Evolutionary conservation across 2,113 vertebrate genomes (phyloP).

Genomic region (Albula glossodonta): DNA sequence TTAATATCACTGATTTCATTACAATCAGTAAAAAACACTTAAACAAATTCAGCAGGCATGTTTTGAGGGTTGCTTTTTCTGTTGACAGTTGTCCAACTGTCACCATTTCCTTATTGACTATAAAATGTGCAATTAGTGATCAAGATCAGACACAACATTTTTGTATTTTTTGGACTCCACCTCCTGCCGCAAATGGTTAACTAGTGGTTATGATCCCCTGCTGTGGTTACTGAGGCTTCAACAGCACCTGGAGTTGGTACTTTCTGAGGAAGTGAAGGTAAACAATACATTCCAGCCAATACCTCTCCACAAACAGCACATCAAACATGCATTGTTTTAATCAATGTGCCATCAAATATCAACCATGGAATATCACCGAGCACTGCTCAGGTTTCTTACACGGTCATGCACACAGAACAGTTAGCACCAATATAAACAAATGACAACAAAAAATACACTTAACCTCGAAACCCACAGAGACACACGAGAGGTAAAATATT

Average conservation of each 20-base stretch:
- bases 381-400: neutral
- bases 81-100: neutral
- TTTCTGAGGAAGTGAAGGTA: neutral
- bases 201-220: neutral
- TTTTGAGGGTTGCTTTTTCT: neutral
- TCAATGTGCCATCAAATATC: neutral
- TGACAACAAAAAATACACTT: neutral
- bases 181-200: neutral
- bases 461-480: neutral
- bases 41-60: neutral
- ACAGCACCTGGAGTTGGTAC: neutral
- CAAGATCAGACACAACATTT: neutral
- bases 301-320: neutral
- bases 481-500: neutral
- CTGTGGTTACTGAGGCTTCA: neutral
- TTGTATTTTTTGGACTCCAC: neutral
- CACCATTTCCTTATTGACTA: neutral
- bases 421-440: neutral
- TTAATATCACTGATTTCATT: neutral
- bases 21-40: neutral
- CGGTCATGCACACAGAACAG: neutral
- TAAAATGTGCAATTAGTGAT: neutral
- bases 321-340: slow-evolving; percentile 2
- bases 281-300: neutral
- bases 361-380: neutral